Evolutionary conservation across 1,140 invertebrate genomes (phyloP).

Genomic region (Kradibia gibbosae): DNA sequence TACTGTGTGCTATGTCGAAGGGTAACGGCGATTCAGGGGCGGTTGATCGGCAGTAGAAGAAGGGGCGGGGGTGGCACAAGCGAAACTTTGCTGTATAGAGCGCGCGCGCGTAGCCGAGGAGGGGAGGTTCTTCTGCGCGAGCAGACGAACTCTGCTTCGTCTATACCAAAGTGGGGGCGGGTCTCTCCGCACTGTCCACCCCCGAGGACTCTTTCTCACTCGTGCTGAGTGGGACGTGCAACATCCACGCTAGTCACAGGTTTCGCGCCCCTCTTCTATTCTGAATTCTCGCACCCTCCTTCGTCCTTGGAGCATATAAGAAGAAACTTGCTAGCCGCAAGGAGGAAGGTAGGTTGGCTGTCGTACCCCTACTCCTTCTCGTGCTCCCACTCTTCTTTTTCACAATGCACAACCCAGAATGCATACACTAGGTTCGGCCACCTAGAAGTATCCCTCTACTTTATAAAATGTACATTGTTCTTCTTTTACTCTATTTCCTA

Average conservation of each 20-base stretch:
- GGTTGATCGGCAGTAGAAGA: constrained; percentile 55
- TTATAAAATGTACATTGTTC: constrained; percentile 27
- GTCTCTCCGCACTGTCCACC: constrained; percentile 68
- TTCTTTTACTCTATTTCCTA: background rate
- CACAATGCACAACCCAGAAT: constrained; percentile 31
- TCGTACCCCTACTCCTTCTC: constrained; percentile 9
- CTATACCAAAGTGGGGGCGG: constrained; percentile 69
- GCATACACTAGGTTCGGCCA: constrained; percentile 30
- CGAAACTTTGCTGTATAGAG: constrained; percentile 8
- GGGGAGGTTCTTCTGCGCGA: constrained; percentile 66
- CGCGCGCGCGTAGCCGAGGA: constrained; percentile 51
- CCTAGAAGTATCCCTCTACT: constrained; percentile 18
- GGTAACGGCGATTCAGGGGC: constrained; percentile 62
- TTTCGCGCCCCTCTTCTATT: constrained; percentile 52
- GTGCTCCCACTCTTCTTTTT: constrained; percentile 25
- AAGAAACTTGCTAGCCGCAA: constrained; percentile 51
- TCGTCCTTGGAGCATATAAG: constrained; percentile 49
- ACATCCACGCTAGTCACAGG: constrained; percentile 49
- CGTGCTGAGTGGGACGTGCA: constrained; percentile 57
- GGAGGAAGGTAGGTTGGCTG: constrained; percentile 56
- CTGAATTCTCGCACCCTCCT: constrained; percentile 47
- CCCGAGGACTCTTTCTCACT: constrained; percentile 59
- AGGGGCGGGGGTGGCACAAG: constrained; percentile 7
- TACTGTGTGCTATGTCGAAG: constrained; percentile 71
- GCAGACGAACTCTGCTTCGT: constrained; percentile 60